A percentile compares a stretch with the other conserved stretches of the same genome.
These are phyloP conservation scores for Rhagologus leucostigma DNA, from an alignment of 2,113 vertebrate species.

Conservation along the genomic window DNA sequence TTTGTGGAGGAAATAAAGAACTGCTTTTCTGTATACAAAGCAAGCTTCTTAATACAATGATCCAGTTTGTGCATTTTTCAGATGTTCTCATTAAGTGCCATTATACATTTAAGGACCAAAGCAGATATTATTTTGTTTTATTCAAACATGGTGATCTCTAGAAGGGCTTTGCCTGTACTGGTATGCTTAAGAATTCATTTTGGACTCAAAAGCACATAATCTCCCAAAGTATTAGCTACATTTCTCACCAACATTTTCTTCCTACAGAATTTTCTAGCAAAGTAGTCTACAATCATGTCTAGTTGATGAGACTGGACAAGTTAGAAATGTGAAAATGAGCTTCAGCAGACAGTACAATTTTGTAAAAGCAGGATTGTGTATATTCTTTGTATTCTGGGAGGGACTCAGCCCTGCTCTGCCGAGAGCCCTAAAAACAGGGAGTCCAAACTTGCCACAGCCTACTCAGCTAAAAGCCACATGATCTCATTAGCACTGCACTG, in stretches of 20 bases:
- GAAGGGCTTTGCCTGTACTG: not conserved
- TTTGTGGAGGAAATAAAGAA: not conserved
- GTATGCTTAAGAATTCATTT: not conserved
- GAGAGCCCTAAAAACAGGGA: not conserved
- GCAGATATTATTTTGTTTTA: not conserved
- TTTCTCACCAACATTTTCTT: not conserved
- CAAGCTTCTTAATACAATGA: not conserved
- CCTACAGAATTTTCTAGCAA: not conserved
- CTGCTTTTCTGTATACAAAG: not conserved
- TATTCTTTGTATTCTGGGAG: not conserved
- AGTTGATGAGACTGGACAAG: not conserved
- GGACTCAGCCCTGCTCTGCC: not conserved
- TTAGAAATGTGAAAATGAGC: not conserved
- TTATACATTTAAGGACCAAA: not conserved
- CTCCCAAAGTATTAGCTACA: not conserved
- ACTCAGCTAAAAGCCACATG: not conserved
- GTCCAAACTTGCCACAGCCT: not conserved
- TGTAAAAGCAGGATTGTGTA: not conserved
- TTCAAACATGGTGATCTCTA: not conserved
- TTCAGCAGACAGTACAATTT: not conserved
- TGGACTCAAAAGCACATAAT: not conserved
- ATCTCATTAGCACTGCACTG: not conserved
- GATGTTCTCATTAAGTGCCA: not conserved
- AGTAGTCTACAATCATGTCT: not conserved
- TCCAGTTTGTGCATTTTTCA: not conserved